A percentile compares a stretch with the other conserved stretches of the same genome.
These are phyloP conservation scores for Bombylius discolor DNA, from an alignment of 2,888 invertebrate genomes.

Conservation along the genomic window DNA sequence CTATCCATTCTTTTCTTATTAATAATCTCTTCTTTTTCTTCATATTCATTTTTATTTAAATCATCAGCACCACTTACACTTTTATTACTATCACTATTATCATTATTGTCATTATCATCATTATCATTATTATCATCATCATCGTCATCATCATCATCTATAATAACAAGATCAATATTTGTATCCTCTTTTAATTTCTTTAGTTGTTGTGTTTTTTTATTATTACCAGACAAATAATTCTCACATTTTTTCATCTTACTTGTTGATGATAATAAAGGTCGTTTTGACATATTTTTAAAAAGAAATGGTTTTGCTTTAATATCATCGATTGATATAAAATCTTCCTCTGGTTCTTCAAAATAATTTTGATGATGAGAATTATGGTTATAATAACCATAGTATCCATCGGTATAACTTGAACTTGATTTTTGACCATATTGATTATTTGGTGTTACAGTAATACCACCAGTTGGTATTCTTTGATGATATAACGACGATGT, in stretches of 20 bases:
- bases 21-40: background rate
- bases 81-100: background rate
- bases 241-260: background rate
- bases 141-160: background rate
- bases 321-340: conserved; percentile 34
- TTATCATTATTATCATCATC: background rate
- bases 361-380: conserved; percentile 6
- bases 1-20: background rate
- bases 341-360: conserved; percentile 30
- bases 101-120: background rate
- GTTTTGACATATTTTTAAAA: conserved; percentile 23
- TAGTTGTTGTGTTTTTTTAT: conserved; percentile 5
- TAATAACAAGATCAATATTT: background rate
- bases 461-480: background rate
- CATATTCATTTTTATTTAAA: background rate
- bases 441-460: background rate
- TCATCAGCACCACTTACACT: background rate
- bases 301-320: conserved; percentile 29
- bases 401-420: too few relatives aligned
- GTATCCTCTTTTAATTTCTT: conserved; percentile 1
- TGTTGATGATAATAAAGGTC: conserved; percentile 1
- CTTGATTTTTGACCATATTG: background rate
- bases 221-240: conserved; percentile 3
- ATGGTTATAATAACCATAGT: too few relatives aligned
- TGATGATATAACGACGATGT: background rate